Evolutionary conservation across 2,888 invertebrate species (phyloP), one percentile per base, ranked within the genome.

Genomic region (Heteropelma amictum): DNA sequence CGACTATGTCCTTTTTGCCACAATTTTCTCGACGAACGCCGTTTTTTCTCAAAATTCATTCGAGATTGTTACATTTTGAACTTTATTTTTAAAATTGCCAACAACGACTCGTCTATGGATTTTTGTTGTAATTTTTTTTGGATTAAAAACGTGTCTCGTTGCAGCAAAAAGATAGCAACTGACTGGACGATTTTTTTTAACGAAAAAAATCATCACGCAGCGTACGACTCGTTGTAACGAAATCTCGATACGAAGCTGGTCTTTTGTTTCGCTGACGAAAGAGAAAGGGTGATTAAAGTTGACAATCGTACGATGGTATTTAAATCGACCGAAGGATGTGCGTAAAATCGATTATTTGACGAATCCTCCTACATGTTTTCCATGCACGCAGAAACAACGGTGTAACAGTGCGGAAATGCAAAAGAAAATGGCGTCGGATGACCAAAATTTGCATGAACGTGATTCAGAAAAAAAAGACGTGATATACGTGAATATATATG

Each of bases 261-360:
- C 10, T n/a, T 35, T 21, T 30, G 30, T 65, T 65, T 33, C 14
- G 54, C 3, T 14, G 1, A 42, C 8, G 5, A 17, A 67, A 47
- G 45, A 56, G 49, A 67, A 64, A 35, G 33, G 10, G 42, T 23
- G 45, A 8, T 56, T 19, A 67, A 51, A 56, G 38, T 38, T 47
- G 56, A 47, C 56, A 56, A 58, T 67, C 35, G 33, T 67, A 26
- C 56, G 47, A 56, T 28, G 47, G n/a, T 14, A 67, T 67, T 67
- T 35, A 56, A 56, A 67, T 67, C 56, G 35, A 26, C 28, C 30
- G 19, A 28, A 56, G 7, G 33, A 38, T 53, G 54, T 54, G 54
- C 33, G 54, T 65, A 23, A 17, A 65, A 65, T 33, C 6, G 45
- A 45, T 33, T 30, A 65, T 65, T 54, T 65, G 17, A 21, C 35